phyloP scores from a whole-genome alignment of 1,140 invertebrate genomes.

The Oreohelix idahoensis region DNA sequence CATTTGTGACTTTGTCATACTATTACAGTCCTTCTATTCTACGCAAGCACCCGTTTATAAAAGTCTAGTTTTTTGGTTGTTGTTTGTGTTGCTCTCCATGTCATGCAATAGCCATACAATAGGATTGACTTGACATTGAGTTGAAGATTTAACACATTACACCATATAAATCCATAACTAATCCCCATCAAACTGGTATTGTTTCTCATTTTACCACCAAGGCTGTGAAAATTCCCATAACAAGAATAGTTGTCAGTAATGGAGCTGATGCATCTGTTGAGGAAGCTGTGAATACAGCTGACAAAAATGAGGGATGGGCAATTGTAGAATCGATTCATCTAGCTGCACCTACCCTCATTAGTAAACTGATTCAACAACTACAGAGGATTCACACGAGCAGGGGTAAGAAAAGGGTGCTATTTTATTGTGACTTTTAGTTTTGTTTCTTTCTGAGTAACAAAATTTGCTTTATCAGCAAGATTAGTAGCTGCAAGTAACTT shows the following conservation, averaged over 20 bases:
- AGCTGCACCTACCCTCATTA: constrained; percentile 56
- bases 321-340: constrained; percentile 69
- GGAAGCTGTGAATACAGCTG: constrained; percentile 64
- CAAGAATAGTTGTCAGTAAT: constrained; percentile 61
- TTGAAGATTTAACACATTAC: too few species aligned
- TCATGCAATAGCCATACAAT: too few species aligned
- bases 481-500: too few species aligned
- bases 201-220: constrained; percentile 28
- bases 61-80: too few species aligned
- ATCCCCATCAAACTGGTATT: neutral
- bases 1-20: too few species aligned
- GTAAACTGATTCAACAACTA: constrained; percentile 60
- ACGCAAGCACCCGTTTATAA: too few species aligned
- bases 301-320: constrained; percentile 69
- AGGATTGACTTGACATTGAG: too few species aligned
- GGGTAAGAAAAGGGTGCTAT: constrained; percentile 46
- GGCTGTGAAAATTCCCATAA: constrained; percentile 52
- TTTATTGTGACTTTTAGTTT: neutral
- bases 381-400: constrained; percentile 58
- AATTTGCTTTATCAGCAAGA: too few species aligned
- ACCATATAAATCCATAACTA: neutral
- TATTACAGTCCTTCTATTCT: too few species aligned
- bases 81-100: too few species aligned
- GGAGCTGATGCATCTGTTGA: constrained; percentile 61
- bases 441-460: too few species aligned